Evolutionary conservation across 1,140 invertebrate genomes (phyloP), one percentile per base, ranked within the genome.

Genomic region (Caerostris darwini): DNA sequence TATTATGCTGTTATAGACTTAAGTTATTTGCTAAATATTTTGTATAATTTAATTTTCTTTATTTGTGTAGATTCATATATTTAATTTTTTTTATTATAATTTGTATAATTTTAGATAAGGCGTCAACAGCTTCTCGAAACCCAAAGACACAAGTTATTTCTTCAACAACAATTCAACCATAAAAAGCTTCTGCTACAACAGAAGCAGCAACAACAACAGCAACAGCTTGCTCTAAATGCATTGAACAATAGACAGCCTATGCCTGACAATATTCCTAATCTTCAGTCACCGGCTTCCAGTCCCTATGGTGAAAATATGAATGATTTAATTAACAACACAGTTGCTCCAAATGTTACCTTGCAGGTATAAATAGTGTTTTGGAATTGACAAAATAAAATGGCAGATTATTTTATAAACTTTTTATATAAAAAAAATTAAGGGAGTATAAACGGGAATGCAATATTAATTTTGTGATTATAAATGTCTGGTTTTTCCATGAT

Each of bases 301-400:
- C 90, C 94, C 89, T 93, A 96, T 95, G 96, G 98, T 95, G 97
- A 98, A 89, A 98, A 97, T 95, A 97, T 98, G 94, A 97, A 97
- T 95, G 97, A 97, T 92, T 96, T 98, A 95, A 96, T 98, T 94
- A 98, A 98, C 95, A 97, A 97, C 95, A 97, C 97, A n/a, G 97
- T 98, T 94, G 97, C 98, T 50, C 98, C 97, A 8, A 98, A 98
- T 96, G 98, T 98, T 8, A 97, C 98, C 56, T 95, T 97, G 94
- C 97, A 97, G 96, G 97, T 97, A 95, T 19, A 7, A 67, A 88
- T 10, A 3, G 6, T 59, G n/a, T 57, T 82, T 50, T 82, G 34
- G 34, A 34, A 34, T 34, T 34, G 34, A 34, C 34, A 34, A 34
- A 34, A 34, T 34, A 34, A 34, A 34, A 34, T 34, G 34, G 0